phyloP scores from a whole-genome alignment of 1,140 invertebrate genomes.

The Orussus abietinus region DNA sequence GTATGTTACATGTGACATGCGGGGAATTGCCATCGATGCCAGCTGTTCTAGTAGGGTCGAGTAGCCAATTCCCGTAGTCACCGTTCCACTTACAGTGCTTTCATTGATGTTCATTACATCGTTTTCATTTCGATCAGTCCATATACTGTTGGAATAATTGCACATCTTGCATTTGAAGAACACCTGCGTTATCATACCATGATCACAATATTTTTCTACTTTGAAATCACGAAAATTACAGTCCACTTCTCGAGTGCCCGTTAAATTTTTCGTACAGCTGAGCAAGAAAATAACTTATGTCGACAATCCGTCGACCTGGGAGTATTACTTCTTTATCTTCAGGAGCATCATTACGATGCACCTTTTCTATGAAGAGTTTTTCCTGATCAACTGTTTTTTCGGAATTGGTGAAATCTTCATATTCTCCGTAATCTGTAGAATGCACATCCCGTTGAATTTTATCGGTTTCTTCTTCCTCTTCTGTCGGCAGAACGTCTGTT shows the following conservation, averaged over 20 bases:
- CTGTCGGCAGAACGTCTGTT: too few species aligned
- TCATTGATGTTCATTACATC: slow-evolving; percentile 21
- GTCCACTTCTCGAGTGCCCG: slow-evolving; percentile 8
- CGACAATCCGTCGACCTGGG: too few species aligned
- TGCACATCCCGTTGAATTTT: too few species aligned
- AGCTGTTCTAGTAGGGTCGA: slow-evolving; percentile 28
- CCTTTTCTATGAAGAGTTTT: too few species aligned
- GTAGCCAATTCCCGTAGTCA: slow-evolving; percentile 27
- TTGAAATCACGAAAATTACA: slow-evolving; percentile 16
- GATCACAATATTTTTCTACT: slow-evolving; percentile 2
- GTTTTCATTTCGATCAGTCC: slow-evolving; percentile 12
- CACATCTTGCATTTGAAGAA: slow-evolving; percentile 24
- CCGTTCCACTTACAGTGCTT: slow-evolving; percentile 21
- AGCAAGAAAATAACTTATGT: too few species aligned
- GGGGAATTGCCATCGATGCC: slow-evolving; percentile 28
- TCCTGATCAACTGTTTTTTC: too few species aligned
- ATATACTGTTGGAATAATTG: slow-evolving; percentile 15
- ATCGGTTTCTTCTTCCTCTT: too few species aligned
- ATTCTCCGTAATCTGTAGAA: too few species aligned
- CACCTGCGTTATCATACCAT: slow-evolving; percentile 13
- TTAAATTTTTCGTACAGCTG: slow-evolving; percentile 9
- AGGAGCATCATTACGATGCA: too few species aligned
- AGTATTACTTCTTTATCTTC: too few species aligned
- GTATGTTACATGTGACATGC: slow-evolving; percentile 25
- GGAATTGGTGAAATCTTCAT: too few species aligned